Percentiles rank a stretch among this genome's conserved stretches.
phyloP scores from a whole-genome alignment of 92 coral and sea anemone species.

The Porites cylindrica region DNA sequence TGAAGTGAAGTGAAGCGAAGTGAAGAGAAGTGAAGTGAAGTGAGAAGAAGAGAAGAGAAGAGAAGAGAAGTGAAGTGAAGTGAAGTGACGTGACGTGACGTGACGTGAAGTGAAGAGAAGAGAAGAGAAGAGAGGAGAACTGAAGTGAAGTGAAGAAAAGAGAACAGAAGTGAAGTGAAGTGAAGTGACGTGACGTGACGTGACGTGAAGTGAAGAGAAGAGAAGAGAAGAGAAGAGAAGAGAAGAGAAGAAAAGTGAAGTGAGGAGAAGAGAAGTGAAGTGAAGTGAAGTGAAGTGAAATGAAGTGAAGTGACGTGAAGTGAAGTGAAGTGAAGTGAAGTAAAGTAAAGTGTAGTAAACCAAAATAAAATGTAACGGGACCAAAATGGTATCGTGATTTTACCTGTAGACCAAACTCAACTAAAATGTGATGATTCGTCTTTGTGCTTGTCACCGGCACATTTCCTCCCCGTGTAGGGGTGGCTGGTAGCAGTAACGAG shows the following conservation, averaged over 20 bases:
- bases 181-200: neutral
- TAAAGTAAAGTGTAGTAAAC: neutral
- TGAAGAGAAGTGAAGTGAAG: constrained; percentile 32
- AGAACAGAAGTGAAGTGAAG: constrained; percentile 32
- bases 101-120: constrained; percentile 57
- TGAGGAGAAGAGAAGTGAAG: neutral
- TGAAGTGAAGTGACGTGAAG: neutral
- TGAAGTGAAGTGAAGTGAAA: neutral
- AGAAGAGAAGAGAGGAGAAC: constrained; percentile 35
- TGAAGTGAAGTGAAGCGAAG: constrained; percentile 20
- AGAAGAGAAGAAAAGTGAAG: neutral
- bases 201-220: constrained; percentile 17
- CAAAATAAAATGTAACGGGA: neutral
- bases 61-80: constrained; percentile 46
- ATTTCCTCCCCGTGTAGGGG: constrained; percentile 86
- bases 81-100: constrained; percentile 32
- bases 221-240: constrained; percentile 19
- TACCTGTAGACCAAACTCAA: constrained; percentile 96
- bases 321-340: neutral
- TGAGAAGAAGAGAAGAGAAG: constrained; percentile 26
- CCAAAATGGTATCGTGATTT: neutral
- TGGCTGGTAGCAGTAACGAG: constrained; percentile 70
- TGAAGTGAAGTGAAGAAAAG: constrained; percentile 37
- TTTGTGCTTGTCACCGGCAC: constrained; percentile 77
- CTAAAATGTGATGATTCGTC: constrained; percentile 90